These are phyloP conservation scores for Caenorhabditis virilis DNA, from an alignment of 2,888 invertebrate species.

Conservation along the genomic window DNA sequence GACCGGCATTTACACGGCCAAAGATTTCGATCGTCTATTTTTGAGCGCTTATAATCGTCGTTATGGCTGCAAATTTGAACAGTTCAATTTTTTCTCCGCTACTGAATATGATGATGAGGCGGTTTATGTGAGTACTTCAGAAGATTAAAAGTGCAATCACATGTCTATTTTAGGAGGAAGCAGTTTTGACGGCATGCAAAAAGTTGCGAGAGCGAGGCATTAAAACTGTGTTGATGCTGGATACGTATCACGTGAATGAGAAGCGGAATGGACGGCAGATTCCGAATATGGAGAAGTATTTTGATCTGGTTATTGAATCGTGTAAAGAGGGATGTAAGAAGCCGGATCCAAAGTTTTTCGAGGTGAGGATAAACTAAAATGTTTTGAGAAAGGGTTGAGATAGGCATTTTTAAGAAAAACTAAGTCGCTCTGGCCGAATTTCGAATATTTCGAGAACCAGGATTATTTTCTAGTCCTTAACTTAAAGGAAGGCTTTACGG, in stretches of 20 bases:
- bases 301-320: conserved; percentile 33
- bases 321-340: conserved; percentile 40
- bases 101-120: conserved; percentile 40
- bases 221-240: conserved; percentile 35
- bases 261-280: conserved; percentile 33
- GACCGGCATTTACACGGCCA: conserved; percentile 37
- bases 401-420: too few species aligned
- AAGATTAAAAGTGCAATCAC: not conserved
- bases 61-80: conserved; percentile 20
- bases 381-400: too few species aligned
- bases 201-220: conserved; percentile 27
- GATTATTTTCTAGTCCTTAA: too few species aligned
- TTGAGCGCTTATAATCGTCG: conserved; percentile 28
- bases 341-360: conserved; percentile 28
- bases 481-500: too few species aligned
- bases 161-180: conserved; percentile 28
- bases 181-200: conserved; percentile 31
- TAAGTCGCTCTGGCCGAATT: too few species aligned
- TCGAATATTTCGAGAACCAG: too few species aligned
- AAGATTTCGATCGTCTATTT: conserved; percentile 34
- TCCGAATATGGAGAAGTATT: conserved; percentile 37
- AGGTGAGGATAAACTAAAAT: conserved; percentile 2
- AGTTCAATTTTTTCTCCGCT: conserved; percentile 35
- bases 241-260: conserved; percentile 40
- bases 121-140: conserved; percentile 31